Percentiles rank a stretch among this genome's conserved stretches.
Conservation (phyloP, 1,140 invertebrate species). For the Meloidogyne chitwoodi region DNA sequence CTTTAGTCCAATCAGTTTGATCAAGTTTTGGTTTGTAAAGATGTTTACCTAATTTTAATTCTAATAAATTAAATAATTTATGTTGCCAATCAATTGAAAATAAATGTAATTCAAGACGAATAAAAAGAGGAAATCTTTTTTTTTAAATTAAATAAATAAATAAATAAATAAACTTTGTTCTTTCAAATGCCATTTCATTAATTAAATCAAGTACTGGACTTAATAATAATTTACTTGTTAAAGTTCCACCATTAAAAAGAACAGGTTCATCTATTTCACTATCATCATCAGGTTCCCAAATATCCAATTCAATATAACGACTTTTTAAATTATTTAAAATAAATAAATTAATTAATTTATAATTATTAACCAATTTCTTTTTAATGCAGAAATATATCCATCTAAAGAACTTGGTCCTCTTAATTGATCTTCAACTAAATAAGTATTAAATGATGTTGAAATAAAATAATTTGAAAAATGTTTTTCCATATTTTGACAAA, state of each 20-base stretch:
- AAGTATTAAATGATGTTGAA: slow-evolving; percentile 66
- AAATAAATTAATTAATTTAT: background rate
- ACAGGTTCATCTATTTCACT: slow-evolving; percentile 65
- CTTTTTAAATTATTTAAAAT: background rate
- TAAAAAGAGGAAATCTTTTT: slow-evolving; percentile 50
- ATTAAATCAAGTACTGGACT: slow-evolving; percentile 66
- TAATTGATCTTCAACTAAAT: slow-evolving; percentile 66
- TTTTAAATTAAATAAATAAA: background rate
- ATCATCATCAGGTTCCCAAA: slow-evolving; percentile 65
- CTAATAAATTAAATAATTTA: slow-evolving; percentile 37
- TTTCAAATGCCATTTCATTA: slow-evolving; percentile 66
- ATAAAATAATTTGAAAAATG: slow-evolving; percentile 68
- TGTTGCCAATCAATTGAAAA: slow-evolving; percentile 43
- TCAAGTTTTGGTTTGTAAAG: slow-evolving; percentile 50
- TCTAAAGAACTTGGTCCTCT: slow-evolving; percentile 66
- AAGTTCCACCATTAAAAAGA: slow-evolving; percentile 67
- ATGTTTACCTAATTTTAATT: slow-evolving; percentile 33
- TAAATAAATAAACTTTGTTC: slow-evolving; percentile 51
- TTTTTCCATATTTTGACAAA: slow-evolving; percentile 67
- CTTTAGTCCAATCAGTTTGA: slow-evolving; percentile 49
- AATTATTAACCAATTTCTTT: slow-evolving; percentile 44
- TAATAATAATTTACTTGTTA: slow-evolving; percentile 66
- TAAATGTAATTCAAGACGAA: slow-evolving; percentile 53
- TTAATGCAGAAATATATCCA: slow-evolving; percentile 61
- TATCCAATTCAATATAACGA: slow-evolving; percentile 64